Percentiles rank a stretch among this genome's conserved stretches.
Conservation (phyloP, 2,113 vertebrate genomes). For the Silurus glanis region DNA sequence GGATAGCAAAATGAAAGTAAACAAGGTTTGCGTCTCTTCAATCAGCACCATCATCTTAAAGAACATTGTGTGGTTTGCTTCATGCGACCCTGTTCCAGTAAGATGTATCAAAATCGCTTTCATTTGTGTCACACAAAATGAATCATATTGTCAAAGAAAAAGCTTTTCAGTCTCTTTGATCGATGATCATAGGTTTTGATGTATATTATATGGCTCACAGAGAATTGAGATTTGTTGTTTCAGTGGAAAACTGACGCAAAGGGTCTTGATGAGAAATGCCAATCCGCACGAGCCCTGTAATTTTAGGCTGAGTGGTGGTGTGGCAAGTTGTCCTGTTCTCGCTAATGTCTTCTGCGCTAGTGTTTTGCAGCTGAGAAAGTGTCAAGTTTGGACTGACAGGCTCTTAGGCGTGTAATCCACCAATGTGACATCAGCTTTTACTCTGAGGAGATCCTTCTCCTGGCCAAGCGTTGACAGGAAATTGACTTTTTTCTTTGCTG, state of each 20-base stretch:
- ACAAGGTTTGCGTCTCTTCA: neutral
- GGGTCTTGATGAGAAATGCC: conserved; percentile 13
- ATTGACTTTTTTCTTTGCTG: conserved; percentile 30
- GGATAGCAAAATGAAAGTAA: neutral
- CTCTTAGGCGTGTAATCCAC: conserved; percentile 40
- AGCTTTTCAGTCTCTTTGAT: conserved; percentile 25
- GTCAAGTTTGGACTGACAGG: conserved; percentile 31
- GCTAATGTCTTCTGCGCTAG: conserved; percentile 15
- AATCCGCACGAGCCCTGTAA: neutral
- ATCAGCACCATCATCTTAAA: neutral
- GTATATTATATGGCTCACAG: neutral
- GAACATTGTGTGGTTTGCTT: neutral
- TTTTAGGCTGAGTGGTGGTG: neutral
- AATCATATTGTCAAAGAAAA: conserved; percentile 14
- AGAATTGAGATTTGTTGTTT: conserved; percentile 21
- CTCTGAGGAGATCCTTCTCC: conserved; percentile 18
- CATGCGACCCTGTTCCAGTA: neutral
- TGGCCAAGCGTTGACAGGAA: conserved; percentile 40
- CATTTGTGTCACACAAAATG: conserved; percentile 11
- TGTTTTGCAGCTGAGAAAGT: conserved; percentile 22
- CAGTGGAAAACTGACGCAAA: neutral
- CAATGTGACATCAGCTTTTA: conserved; percentile 16
- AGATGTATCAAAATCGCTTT: conserved; percentile 29
- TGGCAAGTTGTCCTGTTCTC: conserved; percentile 13
- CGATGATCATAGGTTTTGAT: conserved; percentile 1